Conservation (phyloP, 2,797 vertebrate genomes). For the Allenopithecus nigroviridis region DNA sequence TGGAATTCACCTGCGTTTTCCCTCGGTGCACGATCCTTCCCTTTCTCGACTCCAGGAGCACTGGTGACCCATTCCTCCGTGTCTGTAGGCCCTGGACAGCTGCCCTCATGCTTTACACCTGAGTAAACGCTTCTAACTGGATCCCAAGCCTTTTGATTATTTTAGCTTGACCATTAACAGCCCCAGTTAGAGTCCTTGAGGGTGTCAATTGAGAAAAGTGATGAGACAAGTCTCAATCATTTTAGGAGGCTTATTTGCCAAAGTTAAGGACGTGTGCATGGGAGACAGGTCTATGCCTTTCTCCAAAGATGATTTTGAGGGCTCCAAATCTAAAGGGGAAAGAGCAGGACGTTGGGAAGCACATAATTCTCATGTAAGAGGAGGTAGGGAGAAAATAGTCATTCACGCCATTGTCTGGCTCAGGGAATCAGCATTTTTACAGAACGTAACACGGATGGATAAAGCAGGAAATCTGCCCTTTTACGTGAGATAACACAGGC, state of each 20-base stretch:
- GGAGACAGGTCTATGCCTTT: neutral
- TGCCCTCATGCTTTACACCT: neutral
- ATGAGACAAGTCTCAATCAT: neutral
- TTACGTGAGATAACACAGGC: too few species aligned
- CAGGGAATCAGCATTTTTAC: too few species aligned
- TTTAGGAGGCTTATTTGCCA: neutral
- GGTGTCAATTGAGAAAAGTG: neutral
- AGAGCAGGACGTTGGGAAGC: accelerated
- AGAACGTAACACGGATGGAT: too few species aligned
- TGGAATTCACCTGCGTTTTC: neutral
- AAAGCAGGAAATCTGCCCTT: too few species aligned
- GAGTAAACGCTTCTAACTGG: neutral
- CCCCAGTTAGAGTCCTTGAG: neutral
- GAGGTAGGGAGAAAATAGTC: too few species aligned
- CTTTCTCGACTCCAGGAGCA: neutral
- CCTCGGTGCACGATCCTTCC: neutral
- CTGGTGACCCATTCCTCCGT: neutral
- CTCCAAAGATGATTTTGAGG: neutral
- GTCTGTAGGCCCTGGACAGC: neutral
- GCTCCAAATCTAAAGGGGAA: too few species aligned
- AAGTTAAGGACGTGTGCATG: too few species aligned
- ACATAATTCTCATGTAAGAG: too few species aligned
- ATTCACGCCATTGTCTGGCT: too few species aligned
- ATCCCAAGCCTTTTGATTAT: neutral
- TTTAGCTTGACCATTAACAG: neutral